Evolutionary conservation across 2,888 invertebrate species (phyloP).

Genomic region (Tipula helvola): DNA sequence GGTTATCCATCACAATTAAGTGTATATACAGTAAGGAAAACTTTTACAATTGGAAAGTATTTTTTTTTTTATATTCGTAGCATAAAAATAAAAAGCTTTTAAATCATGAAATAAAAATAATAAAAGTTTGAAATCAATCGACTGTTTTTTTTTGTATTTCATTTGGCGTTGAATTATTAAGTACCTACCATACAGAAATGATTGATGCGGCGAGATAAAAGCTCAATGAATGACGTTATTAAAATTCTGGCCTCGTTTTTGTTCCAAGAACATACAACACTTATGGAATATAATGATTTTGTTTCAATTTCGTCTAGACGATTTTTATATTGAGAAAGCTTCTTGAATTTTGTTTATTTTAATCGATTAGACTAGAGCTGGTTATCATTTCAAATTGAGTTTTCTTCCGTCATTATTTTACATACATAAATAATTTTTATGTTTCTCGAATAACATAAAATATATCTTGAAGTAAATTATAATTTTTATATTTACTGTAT

Average conservation of each 20-base stretch:
- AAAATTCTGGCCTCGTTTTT: background rate
- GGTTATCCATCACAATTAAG: background rate
- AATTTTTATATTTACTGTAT: no score
- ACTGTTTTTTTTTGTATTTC: background rate
- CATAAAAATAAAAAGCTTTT: background rate
- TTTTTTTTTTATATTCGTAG: background rate
- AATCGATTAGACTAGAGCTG: no score
- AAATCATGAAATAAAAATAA: background rate
- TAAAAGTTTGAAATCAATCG: background rate
- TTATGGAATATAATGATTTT: background rate
- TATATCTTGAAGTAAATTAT: no score
- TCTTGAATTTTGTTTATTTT: background rate
- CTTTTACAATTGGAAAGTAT: background rate
- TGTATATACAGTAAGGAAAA: background rate
- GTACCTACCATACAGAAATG: background rate
- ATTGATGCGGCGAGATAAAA: background rate
- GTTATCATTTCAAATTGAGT: no score
- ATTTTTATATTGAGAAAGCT: background rate
- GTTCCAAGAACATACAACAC: background rate
- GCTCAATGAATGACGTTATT: background rate
- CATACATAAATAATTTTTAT: no score
- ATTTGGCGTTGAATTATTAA: background rate
- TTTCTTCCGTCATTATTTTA: no score
- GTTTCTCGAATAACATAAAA: no score
- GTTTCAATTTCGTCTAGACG: background rate